phyloP scores from a whole-genome alignment of 2,113 vertebrate species.

The Mirza zaza region DNA sequence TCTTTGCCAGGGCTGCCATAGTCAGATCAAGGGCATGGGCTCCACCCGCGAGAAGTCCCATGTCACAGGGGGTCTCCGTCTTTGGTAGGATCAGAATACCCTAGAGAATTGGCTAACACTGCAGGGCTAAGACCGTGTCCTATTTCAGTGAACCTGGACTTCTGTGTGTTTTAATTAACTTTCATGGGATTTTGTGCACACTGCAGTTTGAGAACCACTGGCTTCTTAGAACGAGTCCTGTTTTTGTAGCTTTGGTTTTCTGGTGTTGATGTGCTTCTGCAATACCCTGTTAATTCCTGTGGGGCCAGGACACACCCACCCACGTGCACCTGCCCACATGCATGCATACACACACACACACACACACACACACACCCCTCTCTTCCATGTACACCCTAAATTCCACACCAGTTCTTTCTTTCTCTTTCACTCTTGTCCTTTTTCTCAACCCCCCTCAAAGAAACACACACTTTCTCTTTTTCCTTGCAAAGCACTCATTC shows the following conservation, averaged over 20 bases:
- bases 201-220: neutral
- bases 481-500: neutral
- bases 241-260: neutral
- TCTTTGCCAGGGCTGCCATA: neutral
- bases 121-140: neutral
- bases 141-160: too few species aligned
- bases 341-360: too few species aligned
- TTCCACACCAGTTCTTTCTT: neutral
- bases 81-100: too few species aligned
- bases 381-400: neutral
- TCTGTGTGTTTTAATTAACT: neutral
- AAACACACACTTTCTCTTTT: neutral
- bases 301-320: neutral
- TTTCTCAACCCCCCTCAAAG: neutral
- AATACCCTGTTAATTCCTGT: neutral
- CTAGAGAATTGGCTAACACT: neutral
- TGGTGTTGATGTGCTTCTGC: neutral
- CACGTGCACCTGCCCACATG: too few species aligned
- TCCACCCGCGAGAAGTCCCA: rapidly evolving
- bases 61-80: rapidly evolving
- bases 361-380: rapidly evolving
- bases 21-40: neutral
- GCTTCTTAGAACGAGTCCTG: neutral
- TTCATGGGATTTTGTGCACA: too few species aligned
- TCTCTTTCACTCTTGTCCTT: neutral